Evolutionary conservation across 2,113 vertebrate species (phyloP).

Genomic region (Oncorhynchus masou): DNA sequence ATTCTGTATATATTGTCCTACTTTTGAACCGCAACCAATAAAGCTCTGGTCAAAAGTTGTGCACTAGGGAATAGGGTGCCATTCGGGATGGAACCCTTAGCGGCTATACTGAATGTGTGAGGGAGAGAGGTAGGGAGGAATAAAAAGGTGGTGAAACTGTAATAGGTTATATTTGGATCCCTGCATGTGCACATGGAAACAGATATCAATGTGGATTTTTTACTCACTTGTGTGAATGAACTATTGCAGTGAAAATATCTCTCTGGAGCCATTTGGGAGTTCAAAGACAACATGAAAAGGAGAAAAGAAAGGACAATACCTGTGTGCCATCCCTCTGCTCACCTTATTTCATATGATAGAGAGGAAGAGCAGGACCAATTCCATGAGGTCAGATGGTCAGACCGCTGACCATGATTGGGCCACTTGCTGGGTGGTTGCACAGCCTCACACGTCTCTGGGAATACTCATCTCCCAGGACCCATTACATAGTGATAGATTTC

Average conservation of each 20-base stretch:
- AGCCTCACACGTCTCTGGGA: not conserved
- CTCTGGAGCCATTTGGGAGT: not conserved
- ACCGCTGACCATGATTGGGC: constrained; percentile 6
- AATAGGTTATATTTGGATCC: not conserved
- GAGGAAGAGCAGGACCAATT: not conserved
- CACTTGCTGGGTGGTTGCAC: not conserved
- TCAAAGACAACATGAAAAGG: too few relatives aligned
- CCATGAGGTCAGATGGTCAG: not conserved
- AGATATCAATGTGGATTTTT: not conserved
- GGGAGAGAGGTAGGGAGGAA: not conserved
- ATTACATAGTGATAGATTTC: constrained; percentile 13
- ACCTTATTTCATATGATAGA: not conserved
- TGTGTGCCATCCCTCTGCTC: not conserved
- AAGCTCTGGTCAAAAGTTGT: too few relatives aligned
- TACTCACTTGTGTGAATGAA: not conserved
- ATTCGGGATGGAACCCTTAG: too few relatives aligned
- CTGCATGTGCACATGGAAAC: not conserved
- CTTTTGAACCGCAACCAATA: too few relatives aligned
- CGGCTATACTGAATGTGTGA: not conserved
- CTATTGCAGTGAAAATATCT: not conserved
- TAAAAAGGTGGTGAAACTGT: not conserved
- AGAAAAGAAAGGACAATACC: not conserved
- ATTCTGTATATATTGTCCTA: not conserved
- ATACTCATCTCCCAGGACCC: not conserved
- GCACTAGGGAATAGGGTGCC: not conserved